Percentiles rank a stretch among this genome's conserved stretches.
Conservation (phyloP, 2,797 vertebrate species). For the Danio aesculapii region DNA sequence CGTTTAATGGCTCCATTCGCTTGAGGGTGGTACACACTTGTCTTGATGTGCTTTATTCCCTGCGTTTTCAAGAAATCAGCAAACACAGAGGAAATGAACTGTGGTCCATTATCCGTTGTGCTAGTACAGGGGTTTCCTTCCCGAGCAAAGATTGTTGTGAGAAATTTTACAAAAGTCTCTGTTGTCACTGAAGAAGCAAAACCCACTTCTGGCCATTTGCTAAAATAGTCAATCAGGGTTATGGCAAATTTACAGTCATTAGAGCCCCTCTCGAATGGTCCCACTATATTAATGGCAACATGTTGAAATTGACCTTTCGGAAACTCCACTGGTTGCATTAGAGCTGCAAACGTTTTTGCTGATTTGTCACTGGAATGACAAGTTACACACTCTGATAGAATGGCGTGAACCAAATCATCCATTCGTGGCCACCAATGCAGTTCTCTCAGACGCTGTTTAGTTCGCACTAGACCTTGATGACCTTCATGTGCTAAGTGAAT, state of each 20-base stretch:
- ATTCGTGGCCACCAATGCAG: background rate
- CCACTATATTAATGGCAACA: conserved; percentile 33
- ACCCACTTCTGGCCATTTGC: conserved; percentile 36
- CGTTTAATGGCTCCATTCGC: no score
- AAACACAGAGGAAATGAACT: no score
- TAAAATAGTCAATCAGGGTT: conserved; percentile 37
- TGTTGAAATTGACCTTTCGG: conserved; percentile 19
- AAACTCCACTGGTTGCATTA: conserved; percentile 29
- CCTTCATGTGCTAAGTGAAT: no score
- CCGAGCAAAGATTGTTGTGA: no score
- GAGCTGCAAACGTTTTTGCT: background rate
- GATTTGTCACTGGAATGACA: background rate
- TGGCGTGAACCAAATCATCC: background rate
- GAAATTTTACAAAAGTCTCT: no score
- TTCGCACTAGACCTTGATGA: no score
- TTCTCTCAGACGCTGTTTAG: background rate
- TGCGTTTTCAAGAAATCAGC: no score
- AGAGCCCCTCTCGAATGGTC: conserved; percentile 12
- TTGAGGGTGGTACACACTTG: no score
- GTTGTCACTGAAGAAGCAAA: conserved; percentile 7
- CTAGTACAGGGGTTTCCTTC: no score
- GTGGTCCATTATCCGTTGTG: no score
- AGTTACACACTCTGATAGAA: background rate
- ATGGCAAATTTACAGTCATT: conserved; percentile 24
- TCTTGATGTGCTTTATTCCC: no score